Evolutionary conservation across 2,888 invertebrate species (phyloP), one percentile per base, ranked within the genome.

Genomic region (Apocheima hispidaria): DNA sequence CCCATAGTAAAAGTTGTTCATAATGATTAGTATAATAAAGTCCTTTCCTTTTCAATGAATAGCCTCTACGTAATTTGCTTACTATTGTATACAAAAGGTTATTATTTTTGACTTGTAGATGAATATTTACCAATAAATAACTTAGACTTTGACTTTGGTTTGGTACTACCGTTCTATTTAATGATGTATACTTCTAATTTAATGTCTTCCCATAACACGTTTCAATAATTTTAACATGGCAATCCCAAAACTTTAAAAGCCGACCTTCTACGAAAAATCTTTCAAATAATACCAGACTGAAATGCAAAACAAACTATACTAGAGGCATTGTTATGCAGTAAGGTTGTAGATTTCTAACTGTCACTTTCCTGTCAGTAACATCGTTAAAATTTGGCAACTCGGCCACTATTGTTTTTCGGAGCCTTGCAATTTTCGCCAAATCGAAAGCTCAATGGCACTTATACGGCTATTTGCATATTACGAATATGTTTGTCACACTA

Each of bases 361-460:
- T 53, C 59, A 41, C 59, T 49, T 59, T 53, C 30, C 20, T 53
- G 59, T 49, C 53, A 49, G 14, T 41, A n/a, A 16, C 36, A 36
- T 18, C n/a, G 23, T 33, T 26, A 21, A 35, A 23, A 6, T 40
- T 48, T 52, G 30, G 38, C 52, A 59, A 46, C 30, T 28, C 38
- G 38, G 20, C 26, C 43, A 14, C 49, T 12, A 54, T 60, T 60
- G 60, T 53, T 20, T 26, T 1, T 7, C 0, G 18, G 5, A 46
- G 2, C 3, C 14, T 36, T 46, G 36, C 43, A 28, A 40, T 60
- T 36, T 54, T 60, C 18, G 49, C 49, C 33, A 60, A 52, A 46
- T 40, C 21, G 23, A 35, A 60, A 54, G 60, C 54, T 43, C 41
- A 54, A 50, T 43, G 43, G 35, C 12, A 14, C 36, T 48, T 52